Base-by-base conservation (phyloP, 2,113 vertebrate genomes). In the Oreocharis arfaki region DNA sequence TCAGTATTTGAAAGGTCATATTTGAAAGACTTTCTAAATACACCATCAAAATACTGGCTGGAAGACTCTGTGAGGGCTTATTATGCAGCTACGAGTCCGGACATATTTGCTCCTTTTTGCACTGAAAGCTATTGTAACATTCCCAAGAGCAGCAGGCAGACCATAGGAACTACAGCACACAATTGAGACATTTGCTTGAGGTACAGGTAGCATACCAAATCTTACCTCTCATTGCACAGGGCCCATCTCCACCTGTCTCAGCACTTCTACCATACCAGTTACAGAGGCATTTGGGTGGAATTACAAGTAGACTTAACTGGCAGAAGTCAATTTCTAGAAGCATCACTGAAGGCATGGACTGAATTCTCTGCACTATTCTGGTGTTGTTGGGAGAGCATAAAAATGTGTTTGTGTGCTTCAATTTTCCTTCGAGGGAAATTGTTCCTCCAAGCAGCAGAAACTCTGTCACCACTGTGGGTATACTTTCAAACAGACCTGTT, bases 1-100 rank as follows among this genome's bases (percentile, higher is more conserved):
- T 92, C 94, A 71, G 68, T 63, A 83, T 81, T 94, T 92, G 86
- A 93, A 89, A 91, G 95, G 89, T 95, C 89, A 42, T 74, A 46
- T 83, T 42, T 91, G 84, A 90, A 91, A 95, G 71, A 73, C 84
- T 90, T 95, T 87, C 83, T 89, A 81, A 90, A 78, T 86, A 53
- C 26, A 30, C 84, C 65, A 75, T 77, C 65, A 92, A 87, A 93
- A 91, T 53, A 85, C 28, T 57, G 37, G n/a, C 85, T 88, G 78
- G 22, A 84, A 88, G 59, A 68, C 24, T 52, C 44, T 64, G 39
- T 35, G 60, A 69, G 41, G 44, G 52, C 59, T 78, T 69, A 42
- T 37, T 73, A 59, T 35, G 21, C 44, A 57, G 67, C 47, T 67
- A 18, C 56, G 80, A 53, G 13, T 49, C 60, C 35, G 21, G 7